Conservation (phyloP, 2,797 vertebrate genomes). For the Hoplostethus mediterraneus region DNA sequence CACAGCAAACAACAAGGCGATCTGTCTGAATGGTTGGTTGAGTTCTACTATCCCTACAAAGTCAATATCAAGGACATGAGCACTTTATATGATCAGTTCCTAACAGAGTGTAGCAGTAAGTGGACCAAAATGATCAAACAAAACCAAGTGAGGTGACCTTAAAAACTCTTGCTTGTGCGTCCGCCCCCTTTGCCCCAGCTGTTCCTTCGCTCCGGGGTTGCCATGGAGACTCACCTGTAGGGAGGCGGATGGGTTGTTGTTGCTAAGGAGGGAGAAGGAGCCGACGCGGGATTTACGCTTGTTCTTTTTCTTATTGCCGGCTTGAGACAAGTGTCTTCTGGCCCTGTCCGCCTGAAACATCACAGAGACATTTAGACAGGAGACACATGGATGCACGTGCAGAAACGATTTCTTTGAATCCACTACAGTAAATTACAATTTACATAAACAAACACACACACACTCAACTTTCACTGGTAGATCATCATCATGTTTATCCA, state of each 20-base stretch:
- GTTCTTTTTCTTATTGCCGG: constrained; percentile 70
- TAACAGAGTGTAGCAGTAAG: neutral
- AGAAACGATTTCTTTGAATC: neutral
- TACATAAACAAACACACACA: constrained; percentile 7
- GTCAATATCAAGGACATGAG: constrained; percentile 2
- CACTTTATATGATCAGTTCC: neutral
- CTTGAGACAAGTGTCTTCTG: constrained; percentile 73
- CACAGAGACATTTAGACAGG: constrained; percentile 16
- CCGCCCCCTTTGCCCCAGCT: constrained; percentile 52
- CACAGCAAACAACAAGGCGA: neutral
- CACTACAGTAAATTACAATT: too few species aligned
- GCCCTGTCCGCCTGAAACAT: constrained; percentile 73
- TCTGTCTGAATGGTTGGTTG: too few species aligned
- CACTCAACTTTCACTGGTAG: neutral
- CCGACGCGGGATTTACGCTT: constrained; percentile 74
- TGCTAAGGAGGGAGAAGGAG: constrained; percentile 77
- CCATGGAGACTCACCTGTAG: constrained; percentile 81
- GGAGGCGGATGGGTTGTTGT: constrained; percentile 68
- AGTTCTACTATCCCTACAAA: neutral
- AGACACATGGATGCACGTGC: constrained; percentile 1
- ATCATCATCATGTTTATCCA: neutral
- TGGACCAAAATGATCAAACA: constrained; percentile 38
- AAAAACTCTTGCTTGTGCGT: constrained; percentile 50
- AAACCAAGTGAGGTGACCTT: constrained; percentile 46
- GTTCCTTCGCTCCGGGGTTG: constrained; percentile 56